Percentiles rank a stretch among this genome's conserved stretches.
Conservation (phyloP, 2,888 invertebrate genomes). For the Zelleria hepariella region DNA sequence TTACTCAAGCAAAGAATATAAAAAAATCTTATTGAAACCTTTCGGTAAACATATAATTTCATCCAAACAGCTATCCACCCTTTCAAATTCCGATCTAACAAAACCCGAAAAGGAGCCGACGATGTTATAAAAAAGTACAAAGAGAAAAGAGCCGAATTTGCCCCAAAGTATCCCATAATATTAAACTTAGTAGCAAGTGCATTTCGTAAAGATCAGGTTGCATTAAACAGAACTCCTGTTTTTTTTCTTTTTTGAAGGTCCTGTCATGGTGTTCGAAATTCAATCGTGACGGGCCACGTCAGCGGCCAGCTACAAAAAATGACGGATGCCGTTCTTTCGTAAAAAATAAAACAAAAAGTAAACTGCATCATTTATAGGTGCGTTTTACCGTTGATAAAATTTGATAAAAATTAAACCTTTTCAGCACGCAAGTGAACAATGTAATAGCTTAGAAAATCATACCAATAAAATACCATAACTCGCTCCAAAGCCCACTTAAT, state of each 20-base stretch:
- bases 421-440: slow-evolving; percentile 7
- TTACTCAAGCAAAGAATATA: neutral
- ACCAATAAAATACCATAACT: neutral
- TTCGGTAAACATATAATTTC: slow-evolving; percentile 29
- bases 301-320: slow-evolving; percentile 46
- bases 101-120: slow-evolving; percentile 57
- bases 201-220: slow-evolving; percentile 64
- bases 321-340: slow-evolving; percentile 45
- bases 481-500: slow-evolving; percentile 41
- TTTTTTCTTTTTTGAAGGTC: slow-evolving; percentile 38
- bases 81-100: slow-evolving; percentile 41
- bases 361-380: no score
- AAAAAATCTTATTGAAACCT: slow-evolving; percentile 20
- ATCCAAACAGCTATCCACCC: slow-evolving; percentile 46
- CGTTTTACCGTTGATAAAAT: neutral
- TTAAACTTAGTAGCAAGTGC: slow-evolving; percentile 72
- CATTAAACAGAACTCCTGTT: slow-evolving; percentile 39
- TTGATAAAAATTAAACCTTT: slow-evolving; percentile 8
- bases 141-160: slow-evolving; percentile 49
- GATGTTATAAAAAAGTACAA: slow-evolving; percentile 27
- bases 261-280: slow-evolving; percentile 49
- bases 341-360: no score
- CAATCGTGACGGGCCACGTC: slow-evolving; percentile 58
- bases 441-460: neutral
- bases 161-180: slow-evolving; percentile 67